These are phyloP conservation scores for Sinocyclocheilus maitianheensis DNA, from an alignment of 2,113 vertebrate species.

Conservation along the genomic window DNA sequence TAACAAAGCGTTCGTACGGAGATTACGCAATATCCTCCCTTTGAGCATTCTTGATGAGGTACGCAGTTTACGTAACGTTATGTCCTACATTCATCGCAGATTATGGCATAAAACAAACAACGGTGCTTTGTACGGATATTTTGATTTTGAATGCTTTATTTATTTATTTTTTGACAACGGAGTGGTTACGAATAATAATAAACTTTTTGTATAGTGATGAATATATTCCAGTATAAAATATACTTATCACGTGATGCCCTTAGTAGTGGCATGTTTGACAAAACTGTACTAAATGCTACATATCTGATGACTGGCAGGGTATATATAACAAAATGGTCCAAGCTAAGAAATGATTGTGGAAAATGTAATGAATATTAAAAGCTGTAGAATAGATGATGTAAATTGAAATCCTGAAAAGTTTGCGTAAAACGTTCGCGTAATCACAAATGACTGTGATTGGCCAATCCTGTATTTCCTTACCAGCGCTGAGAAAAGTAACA, in stretches of 20 bases:
- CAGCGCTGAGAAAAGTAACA: not conserved
- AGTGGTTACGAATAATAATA: not conserved
- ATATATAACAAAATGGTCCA: too few species aligned
- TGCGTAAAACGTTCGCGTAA: not conserved
- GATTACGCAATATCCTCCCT: conserved; percentile 25
- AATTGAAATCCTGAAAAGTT: not conserved
- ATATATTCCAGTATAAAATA: not conserved
- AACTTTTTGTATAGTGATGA: not conserved
- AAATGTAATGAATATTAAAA: not conserved
- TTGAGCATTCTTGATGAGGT: not conserved
- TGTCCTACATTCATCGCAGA: not conserved
- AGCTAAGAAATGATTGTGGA: not conserved
- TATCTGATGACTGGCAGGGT: too few species aligned
- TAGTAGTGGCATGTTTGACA: too few species aligned
- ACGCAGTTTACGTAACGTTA: conserved; percentile 23
- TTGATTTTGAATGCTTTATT: not conserved
- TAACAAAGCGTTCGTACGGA: not conserved
- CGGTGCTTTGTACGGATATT: not conserved
- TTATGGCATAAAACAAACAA: not conserved
- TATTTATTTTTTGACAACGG: not conserved
- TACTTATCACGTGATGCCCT: not conserved
- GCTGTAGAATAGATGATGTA: not conserved
- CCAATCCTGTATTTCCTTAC: not conserved
- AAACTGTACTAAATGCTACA: too few species aligned
- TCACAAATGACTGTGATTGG: not conserved